These are phyloP conservation scores for Oryzias curvinotus DNA, from an alignment of 2,113 vertebrate species.

Conservation along the genomic window DNA sequence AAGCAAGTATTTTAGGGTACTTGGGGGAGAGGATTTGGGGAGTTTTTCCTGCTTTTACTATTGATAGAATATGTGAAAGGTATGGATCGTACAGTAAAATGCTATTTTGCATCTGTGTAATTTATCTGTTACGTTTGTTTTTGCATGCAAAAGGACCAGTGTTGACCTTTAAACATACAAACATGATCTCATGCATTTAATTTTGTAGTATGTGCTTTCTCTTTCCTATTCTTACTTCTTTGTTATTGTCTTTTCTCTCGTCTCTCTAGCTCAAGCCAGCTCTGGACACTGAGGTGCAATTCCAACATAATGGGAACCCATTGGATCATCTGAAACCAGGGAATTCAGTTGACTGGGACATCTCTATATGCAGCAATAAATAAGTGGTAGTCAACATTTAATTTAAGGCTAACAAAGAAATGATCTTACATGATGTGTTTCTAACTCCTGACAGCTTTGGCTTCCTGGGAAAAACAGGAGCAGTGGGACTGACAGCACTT, in stretches of 20 bases:
- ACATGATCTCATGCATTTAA: no score
- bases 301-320: conserved; percentile 34
- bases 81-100: no score
- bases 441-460: conserved; percentile 33
- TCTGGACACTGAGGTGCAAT: conserved; percentile 84
- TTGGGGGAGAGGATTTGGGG: no score
- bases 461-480: conserved; percentile 38
- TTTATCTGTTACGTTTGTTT: no score
- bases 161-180: no score
- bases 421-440: conserved; percentile 22
- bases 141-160: no score
- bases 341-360: conserved; percentile 37
- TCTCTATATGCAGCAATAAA: conserved; percentile 38
- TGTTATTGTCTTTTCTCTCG: conserved; percentile 15
- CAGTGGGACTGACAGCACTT: conserved; percentile 52
- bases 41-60: no score
- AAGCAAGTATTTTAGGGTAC: no score
- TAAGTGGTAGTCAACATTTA: conserved; percentile 43
- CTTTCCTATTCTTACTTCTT: not conserved
- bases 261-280: conserved; percentile 86
- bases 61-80: no score
- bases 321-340: conserved; percentile 24
- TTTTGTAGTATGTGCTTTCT: no score
- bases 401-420: conserved; percentile 30
- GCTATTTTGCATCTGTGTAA: no score